Conservation (phyloP, 2,797 vertebrate genomes). For the Oryzias dopingdopingensis region DNA sequence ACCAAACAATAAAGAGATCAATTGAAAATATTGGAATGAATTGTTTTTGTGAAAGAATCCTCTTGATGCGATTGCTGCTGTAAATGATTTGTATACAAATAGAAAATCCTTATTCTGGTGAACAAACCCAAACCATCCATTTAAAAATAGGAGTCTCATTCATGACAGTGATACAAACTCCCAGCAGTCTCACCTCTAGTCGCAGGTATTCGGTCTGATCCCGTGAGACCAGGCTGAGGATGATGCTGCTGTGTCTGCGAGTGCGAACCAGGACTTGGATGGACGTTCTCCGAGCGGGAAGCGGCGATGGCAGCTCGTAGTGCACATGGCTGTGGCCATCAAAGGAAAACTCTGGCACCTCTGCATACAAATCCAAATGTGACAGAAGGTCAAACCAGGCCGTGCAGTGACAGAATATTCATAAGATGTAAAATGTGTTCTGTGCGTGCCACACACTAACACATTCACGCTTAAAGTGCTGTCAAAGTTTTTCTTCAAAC, state of each 20-base stretch:
- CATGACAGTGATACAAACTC: background rate
- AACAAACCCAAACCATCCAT: too few relatives aligned
- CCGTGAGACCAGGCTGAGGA: slow-evolving; percentile 79
- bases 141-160: background rate
- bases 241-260: slow-evolving; percentile 80
- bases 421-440: slow-evolving; percentile 17
- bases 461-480: slow-evolving; percentile 37
- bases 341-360: slow-evolving; percentile 81
- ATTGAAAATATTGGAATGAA: too few relatives aligned
- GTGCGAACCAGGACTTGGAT: slow-evolving; percentile 85
- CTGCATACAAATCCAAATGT: slow-evolving; percentile 27
- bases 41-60: too few relatives aligned
- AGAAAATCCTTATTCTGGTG: too few relatives aligned
- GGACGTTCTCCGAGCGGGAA: slow-evolving; percentile 77
- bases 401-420: too few relatives aligned
- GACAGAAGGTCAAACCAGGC: background rate
- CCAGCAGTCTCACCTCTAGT: slow-evolving; percentile 78
- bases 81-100: too few relatives aligned
- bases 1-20: too few relatives aligned
- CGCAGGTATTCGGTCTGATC: slow-evolving; percentile 83
- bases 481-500: slow-evolving; percentile 37
- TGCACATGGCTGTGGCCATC: slow-evolving; percentile 81
- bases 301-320: slow-evolving; percentile 71
- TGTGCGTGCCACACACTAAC: slow-evolving; percentile 20
- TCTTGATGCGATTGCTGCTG: too few relatives aligned